These are phyloP conservation scores for Amitus sp. DNA, from an alignment of 2,888 invertebrate species.

Conservation along the genomic window DNA sequence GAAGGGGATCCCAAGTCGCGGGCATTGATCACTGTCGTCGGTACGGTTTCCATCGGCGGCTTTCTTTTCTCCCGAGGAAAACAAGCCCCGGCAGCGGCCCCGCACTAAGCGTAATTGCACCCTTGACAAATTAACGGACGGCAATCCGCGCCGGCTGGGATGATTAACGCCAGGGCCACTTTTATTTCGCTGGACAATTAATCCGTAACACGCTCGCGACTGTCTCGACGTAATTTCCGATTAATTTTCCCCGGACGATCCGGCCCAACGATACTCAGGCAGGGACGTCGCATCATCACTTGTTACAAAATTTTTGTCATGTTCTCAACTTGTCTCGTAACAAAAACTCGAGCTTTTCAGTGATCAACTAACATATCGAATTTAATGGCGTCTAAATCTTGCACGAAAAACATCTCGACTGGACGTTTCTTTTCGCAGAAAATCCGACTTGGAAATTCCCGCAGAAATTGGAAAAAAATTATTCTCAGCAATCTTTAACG, in stretches of 20 bases:
- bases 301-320: too few species aligned
- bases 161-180: slow-evolving; percentile 35
- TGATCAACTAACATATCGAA: too few species aligned
- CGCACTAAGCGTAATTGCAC: slow-evolving; percentile 30
- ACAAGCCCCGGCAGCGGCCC: slow-evolving; percentile 16
- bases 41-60: slow-evolving; percentile 9
- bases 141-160: slow-evolving; percentile 33
- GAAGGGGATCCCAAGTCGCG: not conserved
- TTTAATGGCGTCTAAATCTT: too few species aligned
- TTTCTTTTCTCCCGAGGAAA: slow-evolving; percentile 18
- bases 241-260: slow-evolving; percentile 29
- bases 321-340: too few species aligned
- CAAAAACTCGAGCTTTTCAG: too few species aligned
- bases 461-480: too few species aligned
- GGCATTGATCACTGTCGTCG: slow-evolving; percentile 35
- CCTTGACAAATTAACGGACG: slow-evolving; percentile 32
- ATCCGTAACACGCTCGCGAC: slow-evolving; percentile 30
- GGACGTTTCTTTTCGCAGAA: too few species aligned
- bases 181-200: slow-evolving; percentile 36
- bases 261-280: too few species aligned
- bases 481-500: too few species aligned
- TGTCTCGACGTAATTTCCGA: slow-evolving; percentile 38
- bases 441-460: too few species aligned
- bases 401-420: too few species aligned
- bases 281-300: too few species aligned